These are phyloP conservation scores for Telenomus remus DNA, from an alignment of 1,140 invertebrate genomes.

Conservation along the genomic window DNA sequence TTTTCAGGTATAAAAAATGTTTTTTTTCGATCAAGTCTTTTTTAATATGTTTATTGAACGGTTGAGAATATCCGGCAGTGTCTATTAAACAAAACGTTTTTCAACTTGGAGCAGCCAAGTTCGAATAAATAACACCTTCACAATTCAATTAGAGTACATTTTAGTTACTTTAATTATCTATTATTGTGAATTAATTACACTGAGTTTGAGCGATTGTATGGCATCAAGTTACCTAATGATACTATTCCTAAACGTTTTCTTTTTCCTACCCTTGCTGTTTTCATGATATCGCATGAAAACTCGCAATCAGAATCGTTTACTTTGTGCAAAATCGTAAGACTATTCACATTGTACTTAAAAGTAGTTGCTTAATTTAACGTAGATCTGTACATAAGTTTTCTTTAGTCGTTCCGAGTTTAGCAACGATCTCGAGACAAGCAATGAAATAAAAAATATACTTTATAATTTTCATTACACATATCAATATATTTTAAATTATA, in stretches of 20 bases:
- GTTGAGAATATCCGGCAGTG: conserved; percentile 2
- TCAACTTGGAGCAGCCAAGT: not conserved
- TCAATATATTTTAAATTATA: conserved; percentile 44
- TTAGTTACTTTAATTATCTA: conserved; percentile 51
- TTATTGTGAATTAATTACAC: conserved; percentile 64
- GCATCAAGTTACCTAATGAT: conserved; percentile 62
- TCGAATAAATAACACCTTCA: not conserved
- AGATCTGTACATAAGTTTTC: conserved; percentile 51
- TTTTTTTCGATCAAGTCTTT: conserved; percentile 3
- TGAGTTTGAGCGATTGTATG: conserved; percentile 70
- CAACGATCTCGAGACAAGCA: conserved; percentile 29
- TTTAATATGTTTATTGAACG: not conserved
- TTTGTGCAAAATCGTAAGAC: conserved; percentile 57
- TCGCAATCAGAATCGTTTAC: conserved; percentile 30
- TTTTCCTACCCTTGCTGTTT: conserved; percentile 35
- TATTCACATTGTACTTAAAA: conserved; percentile 49
- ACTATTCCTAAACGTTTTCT: conserved; percentile 50
- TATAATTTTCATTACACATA: conserved; percentile 42
- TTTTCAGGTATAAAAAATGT: not conserved
- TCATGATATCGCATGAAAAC: conserved; percentile 39
- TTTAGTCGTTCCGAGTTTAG: conserved; percentile 33
- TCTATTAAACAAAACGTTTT: conserved; percentile 1
- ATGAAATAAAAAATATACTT: conserved; percentile 50
- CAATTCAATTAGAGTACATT: conserved; percentile 9
- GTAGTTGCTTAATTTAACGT: conserved; percentile 20